phyloP scores from a whole-genome alignment of 2,113 vertebrate genomes.

The Hippotragus niger region DNA sequence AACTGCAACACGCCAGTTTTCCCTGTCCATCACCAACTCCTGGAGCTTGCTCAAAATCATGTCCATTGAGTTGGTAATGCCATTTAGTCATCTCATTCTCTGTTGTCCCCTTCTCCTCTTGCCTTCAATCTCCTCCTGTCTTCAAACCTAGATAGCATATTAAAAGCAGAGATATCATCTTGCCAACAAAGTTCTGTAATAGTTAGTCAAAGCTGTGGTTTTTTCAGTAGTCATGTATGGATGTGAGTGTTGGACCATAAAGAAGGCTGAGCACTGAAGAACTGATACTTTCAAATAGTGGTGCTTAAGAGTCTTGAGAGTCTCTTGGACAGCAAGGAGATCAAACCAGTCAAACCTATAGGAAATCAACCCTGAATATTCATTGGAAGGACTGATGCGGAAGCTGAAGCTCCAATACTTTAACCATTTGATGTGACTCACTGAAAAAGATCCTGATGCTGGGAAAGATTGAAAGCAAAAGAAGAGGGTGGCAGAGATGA shows the following conservation, averaged over 20 bases:
- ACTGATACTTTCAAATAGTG: background rate
- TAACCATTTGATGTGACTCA: background rate
- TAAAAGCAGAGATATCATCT: background rate
- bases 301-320: background rate
- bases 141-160: background rate
- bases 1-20: fast-evolving
- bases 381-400: background rate
- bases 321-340: background rate
- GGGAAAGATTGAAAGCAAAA: background rate
- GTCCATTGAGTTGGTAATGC: background rate
- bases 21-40: background rate
- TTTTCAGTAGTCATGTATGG: background rate
- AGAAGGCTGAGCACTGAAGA: background rate
- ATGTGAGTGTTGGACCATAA: background rate
- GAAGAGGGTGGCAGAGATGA: background rate
- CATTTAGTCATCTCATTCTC: background rate
- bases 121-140: background rate
- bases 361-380: background rate
- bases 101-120: background rate
- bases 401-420: background rate
- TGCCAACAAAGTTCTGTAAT: background rate
- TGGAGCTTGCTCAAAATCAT: background rate
- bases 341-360: background rate
- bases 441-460: background rate
- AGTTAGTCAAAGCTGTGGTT: background rate